phyloP scores from a whole-genome alignment of 37 sponge, comb jelly and placozoan genomes.

The Halichondria panicea region DNA sequence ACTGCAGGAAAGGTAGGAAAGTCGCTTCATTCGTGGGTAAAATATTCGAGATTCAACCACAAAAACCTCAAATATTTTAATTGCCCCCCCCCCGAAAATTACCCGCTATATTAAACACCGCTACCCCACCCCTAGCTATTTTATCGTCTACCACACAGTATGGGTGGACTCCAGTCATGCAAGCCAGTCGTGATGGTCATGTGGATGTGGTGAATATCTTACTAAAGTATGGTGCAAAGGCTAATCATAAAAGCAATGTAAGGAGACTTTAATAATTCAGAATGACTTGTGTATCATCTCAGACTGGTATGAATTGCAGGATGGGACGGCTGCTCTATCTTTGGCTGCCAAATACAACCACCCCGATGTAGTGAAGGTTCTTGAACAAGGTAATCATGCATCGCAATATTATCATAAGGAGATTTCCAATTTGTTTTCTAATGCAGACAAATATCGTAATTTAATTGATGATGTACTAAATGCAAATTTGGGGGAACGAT shows the following conservation, averaged over 20 bases:
- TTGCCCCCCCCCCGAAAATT: no score
- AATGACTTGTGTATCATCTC: no score
- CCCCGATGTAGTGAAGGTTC: neutral
- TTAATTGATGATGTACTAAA: no score
- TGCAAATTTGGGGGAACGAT: neutral
- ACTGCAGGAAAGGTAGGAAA: no score
- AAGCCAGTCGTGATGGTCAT: neutral
- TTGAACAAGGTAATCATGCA: neutral
- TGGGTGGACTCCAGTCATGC: slow-evolving; percentile 9
- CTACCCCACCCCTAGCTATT: neutral
- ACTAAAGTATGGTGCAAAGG: slow-evolving; percentile 3
- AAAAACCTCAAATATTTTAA: no score
- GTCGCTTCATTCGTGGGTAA: no score
- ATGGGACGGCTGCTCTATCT: slow-evolving; percentile 6
- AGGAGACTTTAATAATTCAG: no score
- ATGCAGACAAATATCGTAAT: slow-evolving; percentile 17
- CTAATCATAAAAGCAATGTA: slow-evolving; percentile 6
- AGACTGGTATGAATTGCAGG: neutral
- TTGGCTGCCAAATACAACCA: slow-evolving; percentile 3
- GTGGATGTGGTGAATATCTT: slow-evolving; percentile 14
- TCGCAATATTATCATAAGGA: neutral
- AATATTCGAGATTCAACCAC: no score
- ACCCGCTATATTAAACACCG: no score
- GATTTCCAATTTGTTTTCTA: neutral
- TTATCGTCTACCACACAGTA: neutral